phyloP scores from a whole-genome alignment of 2,113 vertebrate genomes.

The Callipepla californica region DNA sequence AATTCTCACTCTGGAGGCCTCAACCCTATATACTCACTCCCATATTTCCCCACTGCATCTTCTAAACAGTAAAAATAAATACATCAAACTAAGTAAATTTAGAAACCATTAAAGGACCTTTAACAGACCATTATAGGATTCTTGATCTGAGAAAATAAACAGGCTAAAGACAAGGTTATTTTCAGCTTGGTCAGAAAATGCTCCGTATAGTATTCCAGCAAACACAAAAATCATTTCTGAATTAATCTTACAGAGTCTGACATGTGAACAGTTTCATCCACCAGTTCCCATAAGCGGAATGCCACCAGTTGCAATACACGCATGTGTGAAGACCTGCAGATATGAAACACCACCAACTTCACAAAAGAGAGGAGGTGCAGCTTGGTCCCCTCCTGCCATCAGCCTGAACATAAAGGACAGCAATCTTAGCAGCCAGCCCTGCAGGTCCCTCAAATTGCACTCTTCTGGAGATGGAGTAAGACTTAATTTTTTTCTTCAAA shows the following conservation, averaged over 20 bases:
- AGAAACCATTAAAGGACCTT: constrained; percentile 21
- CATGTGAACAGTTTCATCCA: constrained; percentile 53
- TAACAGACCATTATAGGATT: constrained; percentile 15
- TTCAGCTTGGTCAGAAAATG: constrained; percentile 39
- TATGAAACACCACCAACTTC: not conserved
- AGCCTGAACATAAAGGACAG: rapidly evolving
- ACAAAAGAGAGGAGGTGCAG: not conserved
- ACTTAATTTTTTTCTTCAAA: not conserved
- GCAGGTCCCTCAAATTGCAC: not conserved
- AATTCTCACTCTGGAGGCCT: not conserved
- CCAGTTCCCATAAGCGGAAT: constrained; percentile 46
- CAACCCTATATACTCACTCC: not conserved
- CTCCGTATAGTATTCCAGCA: not conserved
- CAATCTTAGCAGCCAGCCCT: not conserved
- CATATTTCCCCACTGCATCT: constrained; percentile 42
- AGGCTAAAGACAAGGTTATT: constrained; percentile 59
- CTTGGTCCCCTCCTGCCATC: not conserved
- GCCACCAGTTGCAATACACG: not conserved
- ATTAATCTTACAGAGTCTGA: constrained; percentile 51
- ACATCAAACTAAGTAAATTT: constrained; percentile 20
- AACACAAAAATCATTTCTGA: constrained; percentile 29
- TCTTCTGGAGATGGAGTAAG: not conserved
- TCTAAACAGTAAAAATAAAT: constrained; percentile 32
- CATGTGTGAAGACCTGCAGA: not conserved
- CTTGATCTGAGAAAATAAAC: constrained; percentile 58